Conservation (phyloP, 2,797 vertebrate genomes). For the Gadopsis marmoratus region DNA sequence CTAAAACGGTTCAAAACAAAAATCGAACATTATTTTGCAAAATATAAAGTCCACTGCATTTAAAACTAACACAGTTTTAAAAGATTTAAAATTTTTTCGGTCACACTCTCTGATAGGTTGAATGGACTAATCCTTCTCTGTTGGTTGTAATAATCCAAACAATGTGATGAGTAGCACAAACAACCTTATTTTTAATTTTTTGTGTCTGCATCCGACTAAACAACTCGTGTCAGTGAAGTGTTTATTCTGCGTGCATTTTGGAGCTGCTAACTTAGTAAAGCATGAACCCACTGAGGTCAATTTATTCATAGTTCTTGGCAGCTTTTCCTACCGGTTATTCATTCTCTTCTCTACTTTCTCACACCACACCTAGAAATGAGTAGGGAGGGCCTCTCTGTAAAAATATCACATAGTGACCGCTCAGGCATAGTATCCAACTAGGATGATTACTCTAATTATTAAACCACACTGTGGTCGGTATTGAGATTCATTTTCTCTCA, state of each 20-base stretch:
- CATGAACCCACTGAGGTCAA: constrained; percentile 37
- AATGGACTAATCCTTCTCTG: constrained; percentile 33
- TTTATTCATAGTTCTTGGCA: constrained; percentile 59
- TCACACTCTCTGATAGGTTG: background rate
- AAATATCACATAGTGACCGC: constrained; percentile 29
- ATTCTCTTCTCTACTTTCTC: constrained; percentile 8
- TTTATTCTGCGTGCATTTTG: constrained; percentile 47
- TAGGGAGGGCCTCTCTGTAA: background rate
- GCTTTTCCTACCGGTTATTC: constrained; percentile 21
- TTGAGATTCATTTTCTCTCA: constrained; percentile 9
- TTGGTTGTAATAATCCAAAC: constrained; percentile 5
- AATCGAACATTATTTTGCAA: background rate
- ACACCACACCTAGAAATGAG: background rate
- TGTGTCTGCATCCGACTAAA: constrained; percentile 6
- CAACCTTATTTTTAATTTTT: background rate
- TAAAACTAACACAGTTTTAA: background rate
- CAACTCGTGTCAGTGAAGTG: background rate
- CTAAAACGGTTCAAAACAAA: background rate
- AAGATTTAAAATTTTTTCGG: background rate
- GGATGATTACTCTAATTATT: constrained; percentile 33
- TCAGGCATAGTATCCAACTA: constrained; percentile 4
- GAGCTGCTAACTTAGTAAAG: constrained; percentile 42
- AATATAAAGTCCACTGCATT: background rate
- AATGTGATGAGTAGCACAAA: constrained; percentile 7
- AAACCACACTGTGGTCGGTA: constrained; percentile 20